Evolutionary conservation across 2,113 vertebrate species (phyloP).

Genomic region (Alaudala cheleensis): DNA sequence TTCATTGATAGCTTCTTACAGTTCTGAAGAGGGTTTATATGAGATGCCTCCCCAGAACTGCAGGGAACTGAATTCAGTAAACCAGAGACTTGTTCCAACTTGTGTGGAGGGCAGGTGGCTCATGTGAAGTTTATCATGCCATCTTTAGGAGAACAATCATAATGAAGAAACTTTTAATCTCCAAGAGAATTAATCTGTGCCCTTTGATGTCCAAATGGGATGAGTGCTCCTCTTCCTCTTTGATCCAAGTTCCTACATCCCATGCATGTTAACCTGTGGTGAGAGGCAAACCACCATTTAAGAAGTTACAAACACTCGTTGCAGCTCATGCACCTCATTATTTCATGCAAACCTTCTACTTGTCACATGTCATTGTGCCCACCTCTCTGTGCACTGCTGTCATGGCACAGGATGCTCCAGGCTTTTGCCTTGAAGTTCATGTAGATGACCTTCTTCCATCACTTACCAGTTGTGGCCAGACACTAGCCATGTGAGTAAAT

Average conservation of each 20-base stretch:
- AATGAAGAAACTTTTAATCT: background rate
- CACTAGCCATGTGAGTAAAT: background rate
- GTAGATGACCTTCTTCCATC: background rate
- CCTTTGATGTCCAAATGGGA: background rate
- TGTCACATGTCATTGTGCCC: background rate
- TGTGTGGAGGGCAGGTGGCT: background rate
- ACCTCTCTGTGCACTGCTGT: background rate
- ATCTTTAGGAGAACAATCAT: background rate
- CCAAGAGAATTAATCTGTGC: background rate
- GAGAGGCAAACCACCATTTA: background rate
- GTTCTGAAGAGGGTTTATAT: background rate
- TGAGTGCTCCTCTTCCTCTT: background rate
- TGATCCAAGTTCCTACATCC: background rate
- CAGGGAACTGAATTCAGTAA: background rate
- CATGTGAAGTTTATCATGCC: background rate
- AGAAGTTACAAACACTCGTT: background rate
- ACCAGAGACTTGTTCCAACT: background rate
- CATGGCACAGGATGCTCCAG: background rate
- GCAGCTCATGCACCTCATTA: background rate
- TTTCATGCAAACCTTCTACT: background rate
- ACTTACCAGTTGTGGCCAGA: background rate
- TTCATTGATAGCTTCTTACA: background rate
- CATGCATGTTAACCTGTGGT: rapidly evolving
- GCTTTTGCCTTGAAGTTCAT: background rate
- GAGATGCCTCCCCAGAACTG: background rate